A percentile compares a stretch with the other conserved stretches of the same genome.
Evolutionary conservation across 2,888 invertebrate genomes (phyloP).

Genomic region (Hesperia comma): DNA sequence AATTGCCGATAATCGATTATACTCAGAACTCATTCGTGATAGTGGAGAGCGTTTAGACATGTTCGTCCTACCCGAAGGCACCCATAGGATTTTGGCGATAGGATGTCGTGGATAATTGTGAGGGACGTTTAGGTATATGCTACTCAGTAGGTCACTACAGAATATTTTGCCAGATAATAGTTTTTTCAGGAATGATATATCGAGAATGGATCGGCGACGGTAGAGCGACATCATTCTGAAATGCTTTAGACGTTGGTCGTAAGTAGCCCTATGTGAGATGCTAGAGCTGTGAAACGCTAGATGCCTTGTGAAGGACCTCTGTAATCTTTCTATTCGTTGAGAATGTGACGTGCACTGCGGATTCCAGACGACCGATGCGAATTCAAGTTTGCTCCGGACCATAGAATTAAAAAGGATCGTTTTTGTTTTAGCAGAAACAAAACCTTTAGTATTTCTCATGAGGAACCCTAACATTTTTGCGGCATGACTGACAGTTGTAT

Average conservation of each 20-base stretch:
- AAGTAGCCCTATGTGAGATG: neutral
- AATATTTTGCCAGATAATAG: neutral
- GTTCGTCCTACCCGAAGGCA: neutral
- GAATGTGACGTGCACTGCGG: neutral
- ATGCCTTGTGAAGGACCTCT: too few relatives aligned
- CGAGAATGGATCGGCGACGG: neutral
- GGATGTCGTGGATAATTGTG: neutral
- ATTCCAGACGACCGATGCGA: neutral
- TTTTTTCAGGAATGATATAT: neutral
- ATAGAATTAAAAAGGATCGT: neutral
- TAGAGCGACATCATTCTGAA: neutral
- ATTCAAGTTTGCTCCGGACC: neutral
- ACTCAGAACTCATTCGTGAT: neutral
- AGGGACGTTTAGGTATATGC: neutral
- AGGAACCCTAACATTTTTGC: too few relatives aligned
- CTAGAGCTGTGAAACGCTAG: neutral
- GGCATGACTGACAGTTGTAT: too few relatives aligned
- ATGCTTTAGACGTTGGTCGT: neutral
- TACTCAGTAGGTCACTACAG: too few relatives aligned
- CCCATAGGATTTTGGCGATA: neutral
- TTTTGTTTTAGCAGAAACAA: too few relatives aligned
- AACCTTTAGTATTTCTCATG: too few relatives aligned
- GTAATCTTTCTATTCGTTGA: too few relatives aligned
- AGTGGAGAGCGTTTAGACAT: neutral
- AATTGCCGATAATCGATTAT: too few relatives aligned